Conservation (phyloP, 2,113 vertebrate species). For the Gorsachius goisagi region DNA sequence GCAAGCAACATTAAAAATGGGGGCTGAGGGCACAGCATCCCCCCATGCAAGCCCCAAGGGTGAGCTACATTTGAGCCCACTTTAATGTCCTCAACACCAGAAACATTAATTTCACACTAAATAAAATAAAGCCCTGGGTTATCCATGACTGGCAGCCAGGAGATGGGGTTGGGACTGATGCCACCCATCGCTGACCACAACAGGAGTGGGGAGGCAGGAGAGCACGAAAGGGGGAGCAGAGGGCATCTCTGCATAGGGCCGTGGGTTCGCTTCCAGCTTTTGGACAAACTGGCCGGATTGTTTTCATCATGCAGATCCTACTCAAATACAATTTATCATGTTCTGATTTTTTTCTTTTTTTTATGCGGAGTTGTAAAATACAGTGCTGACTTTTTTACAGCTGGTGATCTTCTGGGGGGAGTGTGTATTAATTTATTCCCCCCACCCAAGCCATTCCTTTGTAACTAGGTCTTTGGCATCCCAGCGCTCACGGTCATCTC, state of each 20-base stretch:
- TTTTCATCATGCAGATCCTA: background rate
- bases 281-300: accelerated
- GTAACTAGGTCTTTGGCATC: background rate
- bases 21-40: background rate
- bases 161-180: background rate
- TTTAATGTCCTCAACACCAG: background rate
- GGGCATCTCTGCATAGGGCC: background rate
- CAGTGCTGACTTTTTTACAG: background rate
- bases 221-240: background rate
- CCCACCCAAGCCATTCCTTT: background rate
- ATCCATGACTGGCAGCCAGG: background rate
- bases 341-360: background rate
- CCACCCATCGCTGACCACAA: background rate
- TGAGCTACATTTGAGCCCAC: background rate
- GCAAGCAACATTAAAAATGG: background rate
- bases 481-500: background rate
- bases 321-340: background rate
- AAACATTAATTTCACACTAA: background rate
- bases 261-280: background rate
- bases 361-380: background rate
- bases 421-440: background rate
- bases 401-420: background rate
- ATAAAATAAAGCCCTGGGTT: background rate
- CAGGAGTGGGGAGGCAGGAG: background rate
- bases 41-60: accelerated